Percentiles rank a stretch among this genome's conserved stretches.
These are phyloP conservation scores for Motacilla alba DNA, from an alignment of 2,113 vertebrate genomes.

Conservation along the genomic window DNA sequence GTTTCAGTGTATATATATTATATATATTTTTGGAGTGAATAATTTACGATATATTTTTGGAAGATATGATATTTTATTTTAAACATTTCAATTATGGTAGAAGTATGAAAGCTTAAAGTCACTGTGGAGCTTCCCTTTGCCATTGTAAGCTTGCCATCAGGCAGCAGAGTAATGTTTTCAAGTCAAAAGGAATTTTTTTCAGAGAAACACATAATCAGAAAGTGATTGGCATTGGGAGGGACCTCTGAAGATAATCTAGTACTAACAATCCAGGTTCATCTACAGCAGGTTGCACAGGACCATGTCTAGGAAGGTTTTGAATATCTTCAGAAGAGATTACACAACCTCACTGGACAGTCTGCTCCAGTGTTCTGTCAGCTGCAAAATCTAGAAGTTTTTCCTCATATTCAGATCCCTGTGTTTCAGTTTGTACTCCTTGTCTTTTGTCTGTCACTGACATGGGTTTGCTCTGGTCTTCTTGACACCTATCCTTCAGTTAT, in stretches of 20 bases:
- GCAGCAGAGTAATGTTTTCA: background rate
- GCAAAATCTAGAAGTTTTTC: background rate
- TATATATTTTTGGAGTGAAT: slow-evolving; percentile 5
- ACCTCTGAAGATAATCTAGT: background rate
- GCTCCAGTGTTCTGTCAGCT: background rate
- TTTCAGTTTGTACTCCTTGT: fast-evolving
- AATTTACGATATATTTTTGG: background rate
- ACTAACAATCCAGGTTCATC: background rate
- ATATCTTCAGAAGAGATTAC: background rate
- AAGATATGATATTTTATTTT: background rate
- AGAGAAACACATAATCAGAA: background rate
- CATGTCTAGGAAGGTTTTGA: background rate
- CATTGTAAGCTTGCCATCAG: background rate
- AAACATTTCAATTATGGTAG: background rate
- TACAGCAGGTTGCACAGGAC: background rate
- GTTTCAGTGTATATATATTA: background rate
- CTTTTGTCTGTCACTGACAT: background rate
- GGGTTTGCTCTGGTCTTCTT: background rate
- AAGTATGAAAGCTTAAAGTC: background rate
- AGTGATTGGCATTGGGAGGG: background rate
- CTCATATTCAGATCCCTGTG: background rate
- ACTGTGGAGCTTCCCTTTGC: background rate
- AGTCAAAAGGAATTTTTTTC: background rate
- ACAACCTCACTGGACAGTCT: background rate
- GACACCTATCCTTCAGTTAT: background rate